Evolutionary conservation across 2,888 invertebrate species (phyloP), one percentile per base, ranked within the genome.

Genomic region (Cylindroiulus punctatus): DNA sequence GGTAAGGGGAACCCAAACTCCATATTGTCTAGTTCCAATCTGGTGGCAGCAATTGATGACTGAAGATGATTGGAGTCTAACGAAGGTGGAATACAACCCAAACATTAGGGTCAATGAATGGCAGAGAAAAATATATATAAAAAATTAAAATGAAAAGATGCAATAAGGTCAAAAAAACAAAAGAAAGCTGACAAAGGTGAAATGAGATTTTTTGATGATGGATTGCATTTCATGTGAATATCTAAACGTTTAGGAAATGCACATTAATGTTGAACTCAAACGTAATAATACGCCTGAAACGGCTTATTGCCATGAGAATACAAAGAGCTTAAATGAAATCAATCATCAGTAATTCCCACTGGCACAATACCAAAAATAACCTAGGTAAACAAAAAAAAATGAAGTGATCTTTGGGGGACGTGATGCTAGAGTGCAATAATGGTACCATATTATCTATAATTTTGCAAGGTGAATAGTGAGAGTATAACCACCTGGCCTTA

Each of bases 1-100:
- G 87, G 87, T 86, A 82, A 86, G 42, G 86, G 86, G 47, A 86
- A 86, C 19, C 86, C 86, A 86, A 86, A 86, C 82, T 86, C 86
- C 86, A 86, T 82, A 82, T 42, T 86, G 83, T 86, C 86, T 26
- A 86, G 82, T 83, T 86, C 86, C 86, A 86, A 32, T 36, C 52
- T 82, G 81, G 86, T 82, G 30, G 65, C 86, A 86, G 65, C 86
- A 82, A 86, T 26, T 26, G 86, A 22, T 30, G 86, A 76, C n/a
- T 85, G 76, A 83, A 86, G 86, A 30, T 85, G 85, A 85, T 44
- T 26, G 26, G 47, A 85, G 30, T 85, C 85, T 52, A 84, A 84
- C 40, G 84, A 84, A 84, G 84, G 30, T 84, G 84, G 84, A 84
- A 84, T 47, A 47, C 84, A 84, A 84, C 84, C 84, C 84, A 84